Conservation (phyloP, 2,888 invertebrate genomes). For the Metalampra italica region DNA sequence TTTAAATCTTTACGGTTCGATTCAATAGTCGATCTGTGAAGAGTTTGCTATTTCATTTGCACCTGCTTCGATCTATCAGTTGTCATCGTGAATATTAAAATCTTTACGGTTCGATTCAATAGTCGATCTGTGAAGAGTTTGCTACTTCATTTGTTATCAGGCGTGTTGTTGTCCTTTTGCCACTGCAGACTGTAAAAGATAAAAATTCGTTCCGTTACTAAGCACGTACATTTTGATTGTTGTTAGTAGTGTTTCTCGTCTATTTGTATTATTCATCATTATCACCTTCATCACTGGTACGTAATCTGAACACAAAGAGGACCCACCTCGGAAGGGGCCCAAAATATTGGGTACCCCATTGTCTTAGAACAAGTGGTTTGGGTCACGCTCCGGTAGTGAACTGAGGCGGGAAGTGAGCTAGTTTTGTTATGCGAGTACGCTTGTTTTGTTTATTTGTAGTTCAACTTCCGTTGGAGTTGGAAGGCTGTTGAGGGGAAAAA, state of each 20-base stretch:
- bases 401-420: conserved; percentile 33
- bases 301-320: neutral
- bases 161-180: too few species aligned
- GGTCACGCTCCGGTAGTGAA: neutral
- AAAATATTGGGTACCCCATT: conserved; percentile 14
- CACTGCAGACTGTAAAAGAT: too few species aligned
- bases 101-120: too few species aligned
- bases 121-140: too few species aligned
- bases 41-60: too few species aligned
- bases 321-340: conserved; percentile 16
- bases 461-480: conserved; percentile 1
- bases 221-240: too few species aligned
- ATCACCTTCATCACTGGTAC: neutral
- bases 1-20: too few species aligned
- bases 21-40: too few species aligned
- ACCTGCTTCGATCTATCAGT: too few species aligned
- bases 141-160: too few species aligned
- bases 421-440: conserved; percentile 25
- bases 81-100: too few species aligned
- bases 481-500: neutral
- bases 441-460: conserved; percentile 15
- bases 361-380: conserved; percentile 5
- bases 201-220: too few species aligned
- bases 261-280: neutral
- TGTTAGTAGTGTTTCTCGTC: neutral